These are phyloP conservation scores for Pachypanchax playfairii DNA, from an alignment of 2,113 vertebrate species.

Conservation along the genomic window DNA sequence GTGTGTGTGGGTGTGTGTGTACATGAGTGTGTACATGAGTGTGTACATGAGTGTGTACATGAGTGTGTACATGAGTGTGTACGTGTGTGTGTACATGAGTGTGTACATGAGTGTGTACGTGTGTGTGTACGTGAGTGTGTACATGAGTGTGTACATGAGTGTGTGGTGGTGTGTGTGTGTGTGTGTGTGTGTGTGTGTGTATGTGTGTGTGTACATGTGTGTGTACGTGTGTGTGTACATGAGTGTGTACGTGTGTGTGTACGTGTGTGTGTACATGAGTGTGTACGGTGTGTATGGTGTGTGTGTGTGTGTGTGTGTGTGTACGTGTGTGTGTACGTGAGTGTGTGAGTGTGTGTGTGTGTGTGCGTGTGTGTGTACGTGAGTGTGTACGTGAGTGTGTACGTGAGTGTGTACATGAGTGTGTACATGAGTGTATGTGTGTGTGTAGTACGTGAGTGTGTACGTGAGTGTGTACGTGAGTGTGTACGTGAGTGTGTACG, in stretches of 20 bases:
- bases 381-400: constrained; percentile 15
- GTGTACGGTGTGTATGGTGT: no score
- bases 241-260: no score
- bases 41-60: no score
- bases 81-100: constrained; percentile 14
- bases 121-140: constrained; percentile 7
- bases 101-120: no score
- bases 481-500: constrained; percentile 9
- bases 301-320: no score
- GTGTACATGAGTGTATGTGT: constrained; percentile 2
- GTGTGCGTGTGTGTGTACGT: neutral
- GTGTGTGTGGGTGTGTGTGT: constrained; percentile 1
- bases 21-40: constrained; percentile 5
- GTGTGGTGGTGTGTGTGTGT: no score
- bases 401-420: constrained; percentile 1
- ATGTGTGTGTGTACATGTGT: constrained; percentile 14
- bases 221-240: constrained; percentile 7
- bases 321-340: neutral
- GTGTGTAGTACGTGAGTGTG: no score
- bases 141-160: no score
- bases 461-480: neutral
- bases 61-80: neutral
- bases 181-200: neutral
- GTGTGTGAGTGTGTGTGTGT: constrained; percentile 5
- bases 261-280: neutral